Base-by-base conservation (phyloP, 2,113 vertebrate genomes). In the Collichthys lucidus region DNA sequence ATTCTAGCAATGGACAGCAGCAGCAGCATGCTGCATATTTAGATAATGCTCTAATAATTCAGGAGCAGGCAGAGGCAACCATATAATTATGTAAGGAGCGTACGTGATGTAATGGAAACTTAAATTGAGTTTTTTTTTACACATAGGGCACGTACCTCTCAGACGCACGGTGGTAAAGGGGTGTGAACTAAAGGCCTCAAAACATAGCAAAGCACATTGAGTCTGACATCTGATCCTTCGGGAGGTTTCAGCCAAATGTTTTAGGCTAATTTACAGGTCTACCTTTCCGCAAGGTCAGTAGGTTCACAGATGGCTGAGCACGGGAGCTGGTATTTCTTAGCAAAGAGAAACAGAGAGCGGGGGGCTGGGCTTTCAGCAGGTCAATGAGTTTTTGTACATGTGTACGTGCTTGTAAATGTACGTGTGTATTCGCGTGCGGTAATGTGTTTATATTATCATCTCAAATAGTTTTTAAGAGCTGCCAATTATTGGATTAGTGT, bases 241-340 rank as follows among this genome's bases (percentile, higher is more conserved):
- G 64, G 24, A 74, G 44, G 67, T 72, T 77, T 79, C 50, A 74
- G 16, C 56, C 75, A 62, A 88, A 79, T 80, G 69, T 81, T 80
- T 89, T 62, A 71, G 82, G 50, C 78, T 91, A 88, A 91, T 91
- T 91, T 69, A 76, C 62, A 20, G 63, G 35, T 70, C 46, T 61
- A 66, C 62, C 72, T 74, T 87, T 80, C 56, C 50, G 20, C 63
- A 60, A 84, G 86, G 90, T 93, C 91, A 86, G 14, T 14, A 63
- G 75, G 86, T 94, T 93, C 86, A 86, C 88, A 91, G 78, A 91
- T 90, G 91, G 87, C 75, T 83, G 80, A 89, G 77, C 72, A 52
- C 44, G 82, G 77, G 79, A 85, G 79, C 61, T 71, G 77, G 77
- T 89, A 85, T 86, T 84, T 77, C 82, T 93, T 44, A 70, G 75